Evolutionary conservation across 2,888 invertebrate species (phyloP).

Genomic region (Neoaliturus tenellus): DNA sequence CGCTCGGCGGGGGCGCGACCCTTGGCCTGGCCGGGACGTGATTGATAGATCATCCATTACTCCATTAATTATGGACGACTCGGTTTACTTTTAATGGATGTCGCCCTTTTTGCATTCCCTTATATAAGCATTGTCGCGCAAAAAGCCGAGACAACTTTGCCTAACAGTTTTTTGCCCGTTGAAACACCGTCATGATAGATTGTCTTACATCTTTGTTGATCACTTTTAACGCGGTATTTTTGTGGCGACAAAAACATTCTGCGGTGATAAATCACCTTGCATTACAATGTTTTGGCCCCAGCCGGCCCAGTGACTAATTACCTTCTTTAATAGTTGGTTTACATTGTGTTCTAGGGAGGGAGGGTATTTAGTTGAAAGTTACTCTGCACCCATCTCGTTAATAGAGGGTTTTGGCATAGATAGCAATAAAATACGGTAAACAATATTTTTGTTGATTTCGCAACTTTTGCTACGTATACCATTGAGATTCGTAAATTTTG

Average conservation of each 20-base stretch:
- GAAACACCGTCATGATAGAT: conserved; percentile 46
- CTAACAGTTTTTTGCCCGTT: conserved; percentile 47
- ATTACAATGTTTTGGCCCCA: not conserved
- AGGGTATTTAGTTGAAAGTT: no score
- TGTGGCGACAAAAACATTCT: not conserved
- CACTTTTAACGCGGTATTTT: conserved; percentile 46
- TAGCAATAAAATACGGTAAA: no score
- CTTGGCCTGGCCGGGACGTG: conserved; percentile 25
- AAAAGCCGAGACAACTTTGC: conserved; percentile 49
- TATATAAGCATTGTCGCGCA: conserved; percentile 42
- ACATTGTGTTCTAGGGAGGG: conserved; percentile 29
- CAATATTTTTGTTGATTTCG: no score
- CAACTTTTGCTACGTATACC: no score
- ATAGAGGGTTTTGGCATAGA: not conserved
- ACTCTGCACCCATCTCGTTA: not conserved
- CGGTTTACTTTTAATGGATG: conserved; percentile 51
- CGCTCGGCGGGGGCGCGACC: not conserved
- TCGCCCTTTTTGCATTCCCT: conserved; percentile 34
- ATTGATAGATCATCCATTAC: conserved; percentile 53
- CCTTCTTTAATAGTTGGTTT: conserved; percentile 28
- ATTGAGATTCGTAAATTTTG: no score
- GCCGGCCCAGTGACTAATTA: conserved; percentile 12
- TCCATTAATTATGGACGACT: conserved; percentile 47
- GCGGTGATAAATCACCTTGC: conserved; percentile 26
- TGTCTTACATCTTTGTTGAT: conserved; percentile 51